Evolutionary conservation across 2,797 vertebrate genomes (phyloP).

Genomic region (Eutrigla gurnardus): DNA sequence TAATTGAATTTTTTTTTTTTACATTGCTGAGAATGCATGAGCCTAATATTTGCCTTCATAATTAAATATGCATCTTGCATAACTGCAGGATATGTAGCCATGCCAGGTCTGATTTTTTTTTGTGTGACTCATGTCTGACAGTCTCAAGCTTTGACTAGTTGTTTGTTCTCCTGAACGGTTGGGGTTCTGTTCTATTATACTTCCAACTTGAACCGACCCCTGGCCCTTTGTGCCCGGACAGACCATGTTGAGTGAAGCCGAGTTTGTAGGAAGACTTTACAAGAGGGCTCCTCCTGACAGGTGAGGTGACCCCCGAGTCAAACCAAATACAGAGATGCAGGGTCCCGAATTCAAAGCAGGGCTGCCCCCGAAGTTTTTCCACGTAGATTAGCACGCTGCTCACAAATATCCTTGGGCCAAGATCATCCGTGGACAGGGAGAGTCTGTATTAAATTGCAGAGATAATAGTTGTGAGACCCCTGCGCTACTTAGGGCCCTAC

Average conservation of each 20-base stretch:
- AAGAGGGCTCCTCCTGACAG: slow-evolving; percentile 44
- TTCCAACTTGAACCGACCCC: slow-evolving; percentile 16
- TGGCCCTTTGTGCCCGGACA: not conserved
- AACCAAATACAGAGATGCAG: slow-evolving; percentile 29
- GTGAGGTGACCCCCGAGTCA: slow-evolving; percentile 51
- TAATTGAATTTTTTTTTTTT: not conserved
- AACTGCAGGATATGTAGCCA: not conserved
- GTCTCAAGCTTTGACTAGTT: not conserved
- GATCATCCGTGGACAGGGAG: slow-evolving; percentile 45
- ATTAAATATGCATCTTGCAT: not conserved
- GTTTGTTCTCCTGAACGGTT: not conserved
- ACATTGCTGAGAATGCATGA: not conserved
- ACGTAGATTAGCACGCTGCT: slow-evolving; percentile 46
- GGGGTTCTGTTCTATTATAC: not conserved
- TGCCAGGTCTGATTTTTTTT: not conserved
- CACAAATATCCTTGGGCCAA: slow-evolving; percentile 55
- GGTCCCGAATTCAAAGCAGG: slow-evolving; percentile 39
- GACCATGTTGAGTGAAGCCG: slow-evolving; percentile 6
- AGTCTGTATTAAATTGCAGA: slow-evolving; percentile 43
- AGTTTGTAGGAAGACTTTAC: slow-evolving; percentile 47
- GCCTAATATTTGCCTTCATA: not conserved
- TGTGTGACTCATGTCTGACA: not conserved
- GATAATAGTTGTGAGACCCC: slow-evolving; percentile 64
- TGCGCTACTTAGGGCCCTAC: slow-evolving; percentile 50
- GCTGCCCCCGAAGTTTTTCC: slow-evolving; percentile 36